phyloP scores from a whole-genome alignment of 2,113 vertebrate genomes.

The Recurvirostra avosetta region DNA sequence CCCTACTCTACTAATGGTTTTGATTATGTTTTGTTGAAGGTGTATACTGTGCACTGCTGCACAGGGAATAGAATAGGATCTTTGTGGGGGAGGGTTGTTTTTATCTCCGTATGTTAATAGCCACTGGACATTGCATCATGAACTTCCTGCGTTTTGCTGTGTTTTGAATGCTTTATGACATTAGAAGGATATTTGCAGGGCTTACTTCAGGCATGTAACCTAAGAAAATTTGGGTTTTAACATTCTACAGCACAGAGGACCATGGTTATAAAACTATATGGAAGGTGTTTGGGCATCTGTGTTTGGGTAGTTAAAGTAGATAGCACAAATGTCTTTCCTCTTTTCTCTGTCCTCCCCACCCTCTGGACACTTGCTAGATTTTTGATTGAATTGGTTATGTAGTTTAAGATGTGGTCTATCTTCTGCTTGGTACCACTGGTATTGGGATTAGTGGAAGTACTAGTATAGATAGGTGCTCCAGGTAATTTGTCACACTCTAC shows the following conservation, averaged over 20 bases:
- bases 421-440: neutral
- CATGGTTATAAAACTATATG: neutral
- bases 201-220: neutral
- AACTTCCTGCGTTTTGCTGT: neutral
- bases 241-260: too few relatives aligned
- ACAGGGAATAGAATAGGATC: neutral
- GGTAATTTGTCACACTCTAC: neutral
- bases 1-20: fast-evolving
- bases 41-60: neutral
- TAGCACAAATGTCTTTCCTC: neutral
- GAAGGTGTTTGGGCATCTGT: neutral
- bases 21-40: neutral
- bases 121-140: neutral
- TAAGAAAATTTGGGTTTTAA: neutral
- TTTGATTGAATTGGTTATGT: neutral
- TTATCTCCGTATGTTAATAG: neutral
- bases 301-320: neutral
- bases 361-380: neutral
- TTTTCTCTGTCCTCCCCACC: neutral
- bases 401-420: neutral
- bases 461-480: neutral
- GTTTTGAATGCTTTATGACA: neutral
- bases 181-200: neutral
- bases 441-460: neutral
- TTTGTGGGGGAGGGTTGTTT: neutral